These are phyloP conservation scores for Notolepis coatsorum DNA, from an alignment of 2,797 vertebrate species.

Conservation along the genomic window DNA sequence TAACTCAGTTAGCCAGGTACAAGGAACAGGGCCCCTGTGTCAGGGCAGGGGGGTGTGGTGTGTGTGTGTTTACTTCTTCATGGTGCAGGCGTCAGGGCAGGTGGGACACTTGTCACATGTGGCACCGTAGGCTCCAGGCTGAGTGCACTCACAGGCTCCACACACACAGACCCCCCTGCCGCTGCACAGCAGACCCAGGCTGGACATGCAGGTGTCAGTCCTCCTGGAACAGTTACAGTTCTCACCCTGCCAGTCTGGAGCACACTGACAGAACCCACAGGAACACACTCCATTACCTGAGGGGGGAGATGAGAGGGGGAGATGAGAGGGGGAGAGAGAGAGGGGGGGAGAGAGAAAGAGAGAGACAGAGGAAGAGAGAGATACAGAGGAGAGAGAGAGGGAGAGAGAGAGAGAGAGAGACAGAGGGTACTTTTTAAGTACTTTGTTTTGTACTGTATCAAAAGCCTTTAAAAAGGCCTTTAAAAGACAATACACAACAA, in stretches of 20 bases:
- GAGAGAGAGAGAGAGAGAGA: background rate
- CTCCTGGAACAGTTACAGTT: constrained; percentile 97
- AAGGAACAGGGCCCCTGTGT: background rate
- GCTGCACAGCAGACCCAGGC: constrained; percentile 91
- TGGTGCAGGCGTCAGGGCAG: constrained; percentile 95
- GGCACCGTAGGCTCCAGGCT: constrained; percentile 92
- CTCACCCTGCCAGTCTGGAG: constrained; percentile 92
- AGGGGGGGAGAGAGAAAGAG: background rate
- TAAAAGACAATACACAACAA: too few relatives aligned
- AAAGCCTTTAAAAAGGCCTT: too few relatives aligned
- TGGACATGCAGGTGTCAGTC: constrained; percentile 95
- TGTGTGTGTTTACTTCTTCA: constrained; percentile 90
- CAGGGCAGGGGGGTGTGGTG: background rate
- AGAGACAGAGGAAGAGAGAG: background rate
- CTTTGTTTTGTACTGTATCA: too few relatives aligned
- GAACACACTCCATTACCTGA: constrained; percentile 93
- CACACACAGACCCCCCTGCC: constrained; percentile 92
- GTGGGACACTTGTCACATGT: constrained; percentile 98
- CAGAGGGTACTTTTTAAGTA: too few relatives aligned
- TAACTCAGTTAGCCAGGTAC: too few relatives aligned
- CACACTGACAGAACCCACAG: constrained; percentile 95
- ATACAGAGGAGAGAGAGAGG: constrained; percentile 3
- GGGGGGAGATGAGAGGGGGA: background rate
- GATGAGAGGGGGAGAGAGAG: background rate
- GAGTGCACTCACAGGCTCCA: constrained; percentile 92